phyloP scores from a whole-genome alignment of 2,797 vertebrate species.

The Sebastiscus albofasciatus region DNA sequence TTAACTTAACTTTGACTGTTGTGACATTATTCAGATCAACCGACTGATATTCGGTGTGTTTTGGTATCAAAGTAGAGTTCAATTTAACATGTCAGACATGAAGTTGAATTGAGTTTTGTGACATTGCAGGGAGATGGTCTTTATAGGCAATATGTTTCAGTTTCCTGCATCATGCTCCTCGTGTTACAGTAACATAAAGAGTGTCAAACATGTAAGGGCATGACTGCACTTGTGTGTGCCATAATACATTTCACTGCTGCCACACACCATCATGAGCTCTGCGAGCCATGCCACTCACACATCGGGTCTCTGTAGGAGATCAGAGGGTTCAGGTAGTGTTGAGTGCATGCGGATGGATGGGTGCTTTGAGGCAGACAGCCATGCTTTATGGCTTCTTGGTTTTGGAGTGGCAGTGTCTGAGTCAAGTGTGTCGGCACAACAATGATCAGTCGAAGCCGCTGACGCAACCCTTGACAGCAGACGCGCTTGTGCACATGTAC shows the following conservation, averaged over 20 bases:
- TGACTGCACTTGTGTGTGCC: conserved; percentile 22
- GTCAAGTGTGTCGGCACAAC: conserved; percentile 65
- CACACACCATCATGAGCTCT: conserved; percentile 44
- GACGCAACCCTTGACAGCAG: conserved; percentile 51
- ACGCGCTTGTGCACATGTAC: conserved; percentile 6
- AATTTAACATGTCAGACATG: background rate
- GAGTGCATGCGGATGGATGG: conserved; percentile 66
- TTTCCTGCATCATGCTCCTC: background rate
- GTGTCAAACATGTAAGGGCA: background rate
- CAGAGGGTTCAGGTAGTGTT: conserved; percentile 59
- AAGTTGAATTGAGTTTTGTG: background rate
- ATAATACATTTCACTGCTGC: conserved; percentile 26
- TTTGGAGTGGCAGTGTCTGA: conserved; percentile 72
- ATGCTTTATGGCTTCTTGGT: conserved; percentile 71
- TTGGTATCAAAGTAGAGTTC: background rate
- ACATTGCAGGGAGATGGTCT: background rate
- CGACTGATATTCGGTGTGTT: background rate
- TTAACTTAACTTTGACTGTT: background rate
- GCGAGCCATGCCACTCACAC: conserved; percentile 58
- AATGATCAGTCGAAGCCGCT: conserved; percentile 60
- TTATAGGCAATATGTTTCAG: no score
- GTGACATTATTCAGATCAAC: background rate
- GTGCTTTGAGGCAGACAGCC: conserved; percentile 70
- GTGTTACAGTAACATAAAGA: conserved; percentile 8
- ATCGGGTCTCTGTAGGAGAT: conserved; percentile 53